Evolutionary conservation across 2,888 invertebrate genomes (phyloP), one percentile per base, ranked within the genome.

Genomic region (Cancer borealis): DNA sequence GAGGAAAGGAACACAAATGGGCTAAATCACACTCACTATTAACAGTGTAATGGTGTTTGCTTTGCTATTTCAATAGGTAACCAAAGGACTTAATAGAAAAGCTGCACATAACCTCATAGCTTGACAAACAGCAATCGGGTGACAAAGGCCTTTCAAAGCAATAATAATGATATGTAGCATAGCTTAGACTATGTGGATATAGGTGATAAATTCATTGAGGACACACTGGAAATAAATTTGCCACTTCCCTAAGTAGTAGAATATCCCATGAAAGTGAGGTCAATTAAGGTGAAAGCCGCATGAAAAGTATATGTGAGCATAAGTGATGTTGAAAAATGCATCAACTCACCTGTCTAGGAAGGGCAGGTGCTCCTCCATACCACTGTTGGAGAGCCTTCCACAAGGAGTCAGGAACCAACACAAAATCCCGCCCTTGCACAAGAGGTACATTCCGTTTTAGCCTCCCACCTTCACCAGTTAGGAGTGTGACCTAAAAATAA

Each of bases 401-500:
- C 96, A 99, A 97, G 88, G 98, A 98, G 96, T 98, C 98, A 0
- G 98, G 98, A 92, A 99, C 97, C 90, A 98, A 97, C 97, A 98
- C 98, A 97, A 98, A 99, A 97, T 99, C 98, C 95, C 98, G 97
- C 96, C 98, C 98, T 96, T 98, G 98, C n/a, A 97, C 97, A 94
- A 98, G 97, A 79, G 98, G 97, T 30, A 96, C 93, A 88, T 96
- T 96, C 79, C 97, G 97, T 96, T 98, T 98, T 95, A 99, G 97
- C 96, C 98, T 97, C 0, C 98, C 98, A 95, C 98, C 99, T 97
- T 99, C 99, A 92, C 98, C 98, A 3, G 99, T 99, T 96, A 99
- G 97, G 0, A 98, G 98, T 88, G 97, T 97, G 39, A 98, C 97
- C 97, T 97, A 96, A 17, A 95, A 92, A 49, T 8, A 45, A 10